Conservation (phyloP, 2,113 vertebrate genomes). For the Myotis brandtii region DNA sequence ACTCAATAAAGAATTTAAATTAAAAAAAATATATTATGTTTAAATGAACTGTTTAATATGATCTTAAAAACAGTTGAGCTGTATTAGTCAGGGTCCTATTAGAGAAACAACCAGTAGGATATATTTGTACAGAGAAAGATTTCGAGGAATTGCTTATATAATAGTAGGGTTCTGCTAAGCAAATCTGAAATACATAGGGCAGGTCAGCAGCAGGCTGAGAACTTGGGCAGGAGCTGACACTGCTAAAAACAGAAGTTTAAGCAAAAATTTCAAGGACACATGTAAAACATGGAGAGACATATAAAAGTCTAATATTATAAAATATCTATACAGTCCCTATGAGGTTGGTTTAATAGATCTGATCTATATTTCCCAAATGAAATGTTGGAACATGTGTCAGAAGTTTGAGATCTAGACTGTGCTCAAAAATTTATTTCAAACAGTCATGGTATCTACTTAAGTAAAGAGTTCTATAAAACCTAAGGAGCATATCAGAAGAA, state of each 20-base stretch:
- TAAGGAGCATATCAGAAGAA: background rate
- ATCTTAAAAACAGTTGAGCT: background rate
- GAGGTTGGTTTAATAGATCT: background rate
- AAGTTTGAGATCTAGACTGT: background rate
- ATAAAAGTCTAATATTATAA: background rate
- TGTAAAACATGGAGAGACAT: background rate
- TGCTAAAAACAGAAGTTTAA: background rate
- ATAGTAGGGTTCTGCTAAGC: background rate
- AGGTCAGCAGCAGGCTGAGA: background rate
- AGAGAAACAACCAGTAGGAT: background rate
- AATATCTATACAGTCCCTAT: background rate
- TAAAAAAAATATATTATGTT: background rate
- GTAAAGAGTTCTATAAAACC: background rate
- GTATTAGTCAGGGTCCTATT: background rate
- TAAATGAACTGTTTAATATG: background rate
- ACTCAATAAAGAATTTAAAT: no score
- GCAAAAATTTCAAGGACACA: background rate
- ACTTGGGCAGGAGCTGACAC: background rate
- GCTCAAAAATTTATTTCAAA: background rate
- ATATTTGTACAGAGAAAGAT: background rate
- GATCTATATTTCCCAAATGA: background rate
- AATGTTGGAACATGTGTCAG: conserved; percentile 17
- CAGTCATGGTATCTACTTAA: background rate
- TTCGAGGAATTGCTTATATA: background rate
- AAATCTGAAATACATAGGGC: background rate